These are phyloP conservation scores for Euproctis similis DNA, from an alignment of 2,888 invertebrate genomes.

Conservation along the genomic window DNA sequence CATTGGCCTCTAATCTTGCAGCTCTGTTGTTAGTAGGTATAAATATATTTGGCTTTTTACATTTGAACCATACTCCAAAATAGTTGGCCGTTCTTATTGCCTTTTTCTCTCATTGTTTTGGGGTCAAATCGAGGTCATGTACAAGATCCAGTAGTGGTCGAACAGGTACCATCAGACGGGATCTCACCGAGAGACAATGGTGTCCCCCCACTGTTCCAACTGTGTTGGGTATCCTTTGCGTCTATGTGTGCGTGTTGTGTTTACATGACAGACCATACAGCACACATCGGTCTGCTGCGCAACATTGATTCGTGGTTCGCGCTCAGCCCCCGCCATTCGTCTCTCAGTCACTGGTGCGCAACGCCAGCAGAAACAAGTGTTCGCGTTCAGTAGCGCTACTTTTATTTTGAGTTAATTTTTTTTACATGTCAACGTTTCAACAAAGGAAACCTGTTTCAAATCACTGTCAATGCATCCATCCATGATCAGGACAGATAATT, in stretches of 20 bases:
- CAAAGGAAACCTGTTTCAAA: constrained; percentile 55
- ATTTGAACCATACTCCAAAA: constrained; percentile 1
- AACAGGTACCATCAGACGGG: constrained; percentile 45
- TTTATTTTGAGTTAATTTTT: constrained; percentile 64
- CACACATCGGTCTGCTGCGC: constrained; percentile 53
- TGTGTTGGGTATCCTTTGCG: constrained; percentile 26
- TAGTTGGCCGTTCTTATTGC: constrained; percentile 11
- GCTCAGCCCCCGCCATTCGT: constrained; percentile 37
- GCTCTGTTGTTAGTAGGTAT: no score
- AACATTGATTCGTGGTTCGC: constrained; percentile 70
- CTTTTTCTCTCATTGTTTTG: constrained; percentile 11
- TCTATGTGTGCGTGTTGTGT: constrained; percentile 35
- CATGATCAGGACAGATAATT: constrained; percentile 34
- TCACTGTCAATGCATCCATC: constrained; percentile 37
- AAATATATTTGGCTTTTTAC: no score
- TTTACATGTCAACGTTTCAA: constrained; percentile 41
- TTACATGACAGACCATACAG: constrained; percentile 29
- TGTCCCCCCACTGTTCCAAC: constrained; percentile 26
- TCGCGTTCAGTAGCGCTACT: constrained; percentile 38
- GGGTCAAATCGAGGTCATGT: constrained; percentile 46
- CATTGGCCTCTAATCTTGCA: no score
- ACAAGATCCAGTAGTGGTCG: constrained; percentile 29
- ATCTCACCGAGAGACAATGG: constrained; percentile 40
- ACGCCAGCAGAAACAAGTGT: constrained; percentile 64
- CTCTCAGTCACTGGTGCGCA: constrained; percentile 73